phyloP scores from a whole-genome alignment of 2,113 vertebrate genomes.

The Pristiophorus japonicus region DNA sequence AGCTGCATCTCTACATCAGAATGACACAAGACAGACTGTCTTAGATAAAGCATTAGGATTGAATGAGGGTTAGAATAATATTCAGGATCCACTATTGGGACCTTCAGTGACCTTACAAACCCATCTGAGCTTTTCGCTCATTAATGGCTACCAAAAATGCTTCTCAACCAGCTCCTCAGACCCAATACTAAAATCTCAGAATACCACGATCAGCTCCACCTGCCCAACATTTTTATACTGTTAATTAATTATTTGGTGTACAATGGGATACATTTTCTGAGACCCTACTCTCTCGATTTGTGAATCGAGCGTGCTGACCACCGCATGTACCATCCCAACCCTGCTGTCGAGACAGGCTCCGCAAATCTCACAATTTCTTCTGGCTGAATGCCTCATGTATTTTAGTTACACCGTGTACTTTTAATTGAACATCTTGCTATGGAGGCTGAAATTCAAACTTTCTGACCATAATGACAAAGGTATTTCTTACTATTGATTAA shows the following conservation, averaged over 20 bases:
- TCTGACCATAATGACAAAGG: background rate
- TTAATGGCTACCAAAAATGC: background rate
- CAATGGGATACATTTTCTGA: background rate
- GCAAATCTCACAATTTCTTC: too few species aligned
- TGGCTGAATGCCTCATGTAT: background rate
- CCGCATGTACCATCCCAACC: background rate
- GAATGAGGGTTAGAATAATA: background rate
- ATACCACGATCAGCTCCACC: background rate
- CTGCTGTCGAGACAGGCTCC: background rate
- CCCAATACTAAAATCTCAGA: background rate
- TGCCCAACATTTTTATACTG: background rate
- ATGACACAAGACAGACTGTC: background rate
- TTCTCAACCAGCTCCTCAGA: background rate
- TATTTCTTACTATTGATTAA: background rate
- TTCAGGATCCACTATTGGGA: background rate
- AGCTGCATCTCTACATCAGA: conserved; percentile 53
- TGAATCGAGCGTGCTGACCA: too few species aligned
- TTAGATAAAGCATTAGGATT: background rate
- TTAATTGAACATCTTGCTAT: background rate
- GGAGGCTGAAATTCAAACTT: background rate
- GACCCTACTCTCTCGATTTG: background rate
- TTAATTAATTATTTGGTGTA: background rate
- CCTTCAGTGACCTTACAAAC: background rate
- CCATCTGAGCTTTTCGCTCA: background rate
- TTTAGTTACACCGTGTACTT: background rate